These are phyloP conservation scores for Phenganax stokvisi DNA, from an alignment of 92 coral and sea anemone species.

Conservation along the genomic window DNA sequence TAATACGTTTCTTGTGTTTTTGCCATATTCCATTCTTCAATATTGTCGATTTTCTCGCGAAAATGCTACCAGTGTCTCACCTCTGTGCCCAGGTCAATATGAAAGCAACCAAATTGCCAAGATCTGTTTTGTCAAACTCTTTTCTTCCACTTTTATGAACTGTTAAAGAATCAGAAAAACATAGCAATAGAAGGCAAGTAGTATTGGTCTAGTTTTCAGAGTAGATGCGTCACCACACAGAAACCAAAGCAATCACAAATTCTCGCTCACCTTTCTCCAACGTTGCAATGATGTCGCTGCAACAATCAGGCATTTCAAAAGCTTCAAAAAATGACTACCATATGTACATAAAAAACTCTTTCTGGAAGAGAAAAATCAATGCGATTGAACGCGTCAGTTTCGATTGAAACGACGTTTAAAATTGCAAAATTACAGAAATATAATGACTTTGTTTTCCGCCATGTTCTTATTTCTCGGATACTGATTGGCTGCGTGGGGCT, in stretches of 20 bases:
- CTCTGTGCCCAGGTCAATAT: slow-evolving; percentile 95
- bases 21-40: background rate
- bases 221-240: slow-evolving; percentile 19
- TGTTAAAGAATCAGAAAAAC: slow-evolving; percentile 13
- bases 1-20: background rate
- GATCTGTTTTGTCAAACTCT: slow-evolving; percentile 78
- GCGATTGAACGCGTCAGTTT: background rate
- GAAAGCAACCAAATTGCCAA: slow-evolving; percentile 66
- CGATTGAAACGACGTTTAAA: slow-evolving; percentile 2
- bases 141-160: slow-evolving; percentile 70
- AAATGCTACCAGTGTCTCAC: slow-evolving; percentile 45
- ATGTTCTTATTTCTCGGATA: slow-evolving; percentile 13
- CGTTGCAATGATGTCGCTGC: slow-evolving; percentile 80
- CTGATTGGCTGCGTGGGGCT: background rate
- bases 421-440: background rate
- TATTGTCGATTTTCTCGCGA: background rate
- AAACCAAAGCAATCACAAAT: background rate
- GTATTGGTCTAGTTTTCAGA: background rate
- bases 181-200: background rate
- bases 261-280: slow-evolving; percentile 74
- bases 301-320: slow-evolving; percentile 88
- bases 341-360: slow-evolving; percentile 5
- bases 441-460: slow-evolving; percentile 21
- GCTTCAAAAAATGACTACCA: background rate
- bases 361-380: background rate